These are phyloP conservation scores for Elgaria multicarinata DNA, from an alignment of 2,113 vertebrate genomes.

Conservation along the genomic window DNA sequence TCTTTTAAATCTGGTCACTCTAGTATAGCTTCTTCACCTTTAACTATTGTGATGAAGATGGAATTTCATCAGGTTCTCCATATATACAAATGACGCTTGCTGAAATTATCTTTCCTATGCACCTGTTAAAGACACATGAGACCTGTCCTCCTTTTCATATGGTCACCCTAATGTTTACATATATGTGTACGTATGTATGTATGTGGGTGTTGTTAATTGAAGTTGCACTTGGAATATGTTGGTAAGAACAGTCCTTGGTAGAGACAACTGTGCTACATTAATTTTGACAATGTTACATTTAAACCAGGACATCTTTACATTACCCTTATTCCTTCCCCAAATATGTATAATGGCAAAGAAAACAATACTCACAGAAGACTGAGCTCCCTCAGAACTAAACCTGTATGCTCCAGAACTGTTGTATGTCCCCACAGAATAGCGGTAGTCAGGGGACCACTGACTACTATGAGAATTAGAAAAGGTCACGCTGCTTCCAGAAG, in stretches of 20 bases:
- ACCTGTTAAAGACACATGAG: no score
- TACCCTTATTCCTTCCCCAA: background rate
- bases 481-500: constrained; percentile 89
- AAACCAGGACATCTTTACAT: background rate
- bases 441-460: constrained; percentile 92
- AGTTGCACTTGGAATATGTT: background rate
- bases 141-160: no score
- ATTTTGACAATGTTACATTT: background rate
- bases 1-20: no score
- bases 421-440: constrained; percentile 91
- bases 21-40: no score
- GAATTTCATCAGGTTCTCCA: no score
- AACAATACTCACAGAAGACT: constrained; percentile 90
- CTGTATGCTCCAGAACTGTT: constrained; percentile 92
- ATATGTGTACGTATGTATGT: no score
- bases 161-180: no score
- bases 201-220: background rate
- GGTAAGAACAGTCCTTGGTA: background rate
- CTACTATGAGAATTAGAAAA: constrained; percentile 87
- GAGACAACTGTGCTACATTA: background rate
- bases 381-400: constrained; percentile 94
- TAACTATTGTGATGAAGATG: no score
- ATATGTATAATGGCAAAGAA: background rate
- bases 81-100: no score
- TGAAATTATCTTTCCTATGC: no score